phyloP scores from a whole-genome alignment of 1,140 invertebrate genomes.

The Leptestheria dahalacensis region DNA sequence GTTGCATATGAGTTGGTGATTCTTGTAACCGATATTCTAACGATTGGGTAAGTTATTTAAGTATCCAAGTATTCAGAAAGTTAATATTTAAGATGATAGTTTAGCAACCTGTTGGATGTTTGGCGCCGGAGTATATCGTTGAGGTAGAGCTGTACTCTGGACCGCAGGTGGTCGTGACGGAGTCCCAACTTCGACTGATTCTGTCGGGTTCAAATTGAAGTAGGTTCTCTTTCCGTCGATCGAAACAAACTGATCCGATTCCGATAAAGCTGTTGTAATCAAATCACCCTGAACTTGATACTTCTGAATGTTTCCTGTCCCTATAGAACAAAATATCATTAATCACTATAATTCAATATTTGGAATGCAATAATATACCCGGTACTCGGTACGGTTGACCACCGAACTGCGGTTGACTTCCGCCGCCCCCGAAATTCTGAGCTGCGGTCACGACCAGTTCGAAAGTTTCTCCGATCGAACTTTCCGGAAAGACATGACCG shows the following conservation, averaged over 20 bases:
- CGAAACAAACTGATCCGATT: conserved; percentile 72
- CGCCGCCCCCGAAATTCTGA: conserved; percentile 49
- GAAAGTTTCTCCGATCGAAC: conserved; percentile 53
- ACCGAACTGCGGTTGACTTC: conserved; percentile 23
- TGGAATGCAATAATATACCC: neutral
- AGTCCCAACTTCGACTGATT: conserved; percentile 23
- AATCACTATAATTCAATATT: too few species aligned
- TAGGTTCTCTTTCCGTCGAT: conserved; percentile 81
- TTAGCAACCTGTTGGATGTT: neutral
- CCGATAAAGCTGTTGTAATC: conserved; percentile 38
- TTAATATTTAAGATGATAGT: too few species aligned
- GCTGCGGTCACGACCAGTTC: conserved; percentile 74
- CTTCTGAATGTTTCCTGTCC: too few species aligned
- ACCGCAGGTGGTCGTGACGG: conserved; percentile 9
- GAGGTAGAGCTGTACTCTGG: conserved; percentile 7
- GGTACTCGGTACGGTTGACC: neutral
- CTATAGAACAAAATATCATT: conserved; percentile 32
- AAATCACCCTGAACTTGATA: conserved; percentile 42
- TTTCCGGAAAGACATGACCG: neutral
- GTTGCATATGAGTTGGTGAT: too few species aligned
- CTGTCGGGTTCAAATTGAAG: conserved; percentile 53
- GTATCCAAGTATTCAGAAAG: too few species aligned
- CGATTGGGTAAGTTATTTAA: too few species aligned
- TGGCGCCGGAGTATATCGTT: neutral
- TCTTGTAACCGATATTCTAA: too few species aligned